Percentiles rank a stretch among this genome's conserved stretches.
phyloP scores from a whole-genome alignment of 2,797 vertebrate species.

The Acrossocheilus fasciatus region DNA sequence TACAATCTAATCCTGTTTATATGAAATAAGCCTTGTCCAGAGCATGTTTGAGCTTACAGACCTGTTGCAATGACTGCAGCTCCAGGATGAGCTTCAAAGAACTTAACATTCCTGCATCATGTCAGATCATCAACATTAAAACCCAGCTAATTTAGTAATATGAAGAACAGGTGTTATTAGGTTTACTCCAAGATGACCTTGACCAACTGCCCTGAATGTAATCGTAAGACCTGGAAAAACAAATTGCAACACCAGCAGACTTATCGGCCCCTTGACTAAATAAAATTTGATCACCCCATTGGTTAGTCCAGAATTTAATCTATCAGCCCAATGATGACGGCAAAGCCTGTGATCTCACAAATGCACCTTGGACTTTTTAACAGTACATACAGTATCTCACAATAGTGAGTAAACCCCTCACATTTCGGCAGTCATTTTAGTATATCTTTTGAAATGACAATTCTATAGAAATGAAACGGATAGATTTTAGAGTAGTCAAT shows the following conservation, averaged over 20 bases:
- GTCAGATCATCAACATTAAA: too few relatives aligned
- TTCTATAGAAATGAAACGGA: too few relatives aligned
- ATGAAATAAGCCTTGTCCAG: too few relatives aligned
- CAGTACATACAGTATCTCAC: not conserved
- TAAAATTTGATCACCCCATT: not conserved
- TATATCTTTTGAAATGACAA: too few relatives aligned
- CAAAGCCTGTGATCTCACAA: not conserved
- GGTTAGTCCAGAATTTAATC: not conserved
- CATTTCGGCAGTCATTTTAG: too few relatives aligned
- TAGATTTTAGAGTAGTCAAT: too few relatives aligned
- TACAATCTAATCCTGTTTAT: too few relatives aligned
- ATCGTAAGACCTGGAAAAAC: not conserved
- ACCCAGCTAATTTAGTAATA: not conserved
- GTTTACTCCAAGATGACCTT: conserved; percentile 4
- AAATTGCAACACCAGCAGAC: not conserved
- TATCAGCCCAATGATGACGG: not conserved
- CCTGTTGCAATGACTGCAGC: too few relatives aligned
- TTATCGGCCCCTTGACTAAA: not conserved
- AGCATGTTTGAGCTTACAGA: too few relatives aligned
- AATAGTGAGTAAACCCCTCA: too few relatives aligned
- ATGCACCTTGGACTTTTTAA: not conserved
- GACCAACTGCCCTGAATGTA: not conserved
- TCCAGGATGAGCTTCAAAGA: too few relatives aligned
- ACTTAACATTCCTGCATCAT: too few relatives aligned
- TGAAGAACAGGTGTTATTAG: not conserved